Percentiles rank a stretch among this genome's conserved stretches.
These are phyloP conservation scores for Podabrus alpinus DNA, from an alignment of 2,888 invertebrate genomes.

Conservation along the genomic window DNA sequence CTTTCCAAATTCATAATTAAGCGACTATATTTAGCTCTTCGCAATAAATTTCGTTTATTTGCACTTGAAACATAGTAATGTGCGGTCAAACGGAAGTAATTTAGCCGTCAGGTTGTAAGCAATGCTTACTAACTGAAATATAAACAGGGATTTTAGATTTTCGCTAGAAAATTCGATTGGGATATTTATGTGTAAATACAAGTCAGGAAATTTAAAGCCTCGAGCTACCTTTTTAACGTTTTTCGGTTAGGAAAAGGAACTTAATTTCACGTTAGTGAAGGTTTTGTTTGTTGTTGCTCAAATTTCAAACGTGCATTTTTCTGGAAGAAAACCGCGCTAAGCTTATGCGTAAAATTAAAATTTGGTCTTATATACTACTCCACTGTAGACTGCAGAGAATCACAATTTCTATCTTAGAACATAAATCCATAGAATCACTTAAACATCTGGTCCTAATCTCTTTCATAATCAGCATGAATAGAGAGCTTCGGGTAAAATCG, in stretches of 20 bases:
- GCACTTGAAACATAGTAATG: slow-evolving; percentile 35
- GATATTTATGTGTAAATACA: slow-evolving; percentile 47
- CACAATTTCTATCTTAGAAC: slow-evolving; percentile 36
- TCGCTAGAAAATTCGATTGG: slow-evolving; percentile 43
- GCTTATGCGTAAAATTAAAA: slow-evolving; percentile 36
- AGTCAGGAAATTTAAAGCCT: slow-evolving; percentile 39
- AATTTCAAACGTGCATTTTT: not conserved
- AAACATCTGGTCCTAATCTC: slow-evolving; percentile 38
- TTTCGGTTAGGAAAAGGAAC: slow-evolving; percentile 12
- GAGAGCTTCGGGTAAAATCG: slow-evolving; percentile 23
- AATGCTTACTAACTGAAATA: slow-evolving; percentile 40
- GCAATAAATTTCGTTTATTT: slow-evolving; percentile 40
- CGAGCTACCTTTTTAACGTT: slow-evolving; percentile 31
- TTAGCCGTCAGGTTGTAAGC: slow-evolving; percentile 39
- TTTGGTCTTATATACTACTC: slow-evolving; percentile 35
- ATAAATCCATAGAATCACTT: slow-evolving; percentile 39
- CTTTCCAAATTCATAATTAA: slow-evolving; percentile 6
- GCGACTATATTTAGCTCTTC: not conserved
- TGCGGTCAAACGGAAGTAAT: slow-evolving; percentile 46
- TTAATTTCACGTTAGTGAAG: slow-evolving; percentile 12
- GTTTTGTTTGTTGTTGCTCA: not conserved
- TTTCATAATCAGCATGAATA: slow-evolving; percentile 33
- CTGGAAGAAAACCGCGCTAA: slow-evolving; percentile 7
- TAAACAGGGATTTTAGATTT: slow-evolving; percentile 41
- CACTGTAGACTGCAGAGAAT: slow-evolving; percentile 30